Conservation (phyloP, 2,888 invertebrate genomes). For the Brachypalpus laphriformis region DNA sequence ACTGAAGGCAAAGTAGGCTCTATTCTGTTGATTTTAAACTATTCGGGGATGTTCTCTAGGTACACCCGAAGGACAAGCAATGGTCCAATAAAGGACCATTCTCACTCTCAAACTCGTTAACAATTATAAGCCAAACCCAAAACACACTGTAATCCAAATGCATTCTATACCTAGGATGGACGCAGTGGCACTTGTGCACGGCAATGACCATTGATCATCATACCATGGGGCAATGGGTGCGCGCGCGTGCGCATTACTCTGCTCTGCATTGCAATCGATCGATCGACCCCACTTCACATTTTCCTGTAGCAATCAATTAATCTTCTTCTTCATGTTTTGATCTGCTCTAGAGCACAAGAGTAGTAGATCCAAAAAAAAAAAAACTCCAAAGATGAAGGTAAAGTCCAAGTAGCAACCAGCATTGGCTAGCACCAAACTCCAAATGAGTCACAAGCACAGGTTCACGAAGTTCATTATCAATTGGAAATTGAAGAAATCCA, state of each 20-base stretch:
- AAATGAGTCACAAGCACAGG: slow-evolving; percentile 62
- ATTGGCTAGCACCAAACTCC: neutral
- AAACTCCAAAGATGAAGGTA: neutral
- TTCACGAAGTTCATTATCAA: slow-evolving; percentile 74
- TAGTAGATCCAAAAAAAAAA: no score
- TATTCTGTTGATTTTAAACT: no score
- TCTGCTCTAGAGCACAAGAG: slow-evolving; percentile 23
- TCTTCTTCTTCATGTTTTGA: slow-evolving; percentile 52
- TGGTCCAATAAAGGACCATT: no score
- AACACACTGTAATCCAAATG: slow-evolving; percentile 4
- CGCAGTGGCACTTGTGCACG: slow-evolving; percentile 54
- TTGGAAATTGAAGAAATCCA: slow-evolving; percentile 64
- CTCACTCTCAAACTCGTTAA: neutral
- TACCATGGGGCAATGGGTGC: slow-evolving; percentile 63
- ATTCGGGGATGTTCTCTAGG: no score
- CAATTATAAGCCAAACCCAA: neutral
- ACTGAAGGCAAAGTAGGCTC: no score
- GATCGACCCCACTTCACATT: slow-evolving; percentile 69
- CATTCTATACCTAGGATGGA: neutral
- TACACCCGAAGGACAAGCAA: no score
- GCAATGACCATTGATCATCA: slow-evolving; percentile 68
- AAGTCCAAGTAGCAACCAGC: neutral
- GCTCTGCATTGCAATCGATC: slow-evolving; percentile 62
- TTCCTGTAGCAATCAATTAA: slow-evolving; percentile 64
- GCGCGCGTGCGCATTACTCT: slow-evolving; percentile 68